phyloP scores from a whole-genome alignment of 2,888 invertebrate species.

The Branchellion lobata region DNA sequence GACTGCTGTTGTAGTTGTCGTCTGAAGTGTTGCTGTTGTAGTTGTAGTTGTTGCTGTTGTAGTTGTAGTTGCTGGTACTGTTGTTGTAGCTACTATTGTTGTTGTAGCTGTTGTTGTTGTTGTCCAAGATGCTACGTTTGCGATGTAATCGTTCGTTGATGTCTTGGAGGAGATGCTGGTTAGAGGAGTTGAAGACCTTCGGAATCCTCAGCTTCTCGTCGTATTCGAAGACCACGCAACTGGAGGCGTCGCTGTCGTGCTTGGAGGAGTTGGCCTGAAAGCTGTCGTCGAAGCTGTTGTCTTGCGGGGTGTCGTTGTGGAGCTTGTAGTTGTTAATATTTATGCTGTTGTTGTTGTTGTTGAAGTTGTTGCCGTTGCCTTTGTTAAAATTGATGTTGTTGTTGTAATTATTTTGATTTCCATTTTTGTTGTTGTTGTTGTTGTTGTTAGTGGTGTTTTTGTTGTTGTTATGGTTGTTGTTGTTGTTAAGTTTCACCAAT shows the following conservation, averaged over 20 bases:
- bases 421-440: constrained; percentile 1
- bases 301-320: background rate
- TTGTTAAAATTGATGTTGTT: constrained; percentile 1
- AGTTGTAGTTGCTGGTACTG: background rate
- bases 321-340: background rate
- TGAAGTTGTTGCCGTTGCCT: background rate
- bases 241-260: too few relatives aligned
- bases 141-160: background rate
- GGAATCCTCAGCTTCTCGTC: too few relatives aligned
- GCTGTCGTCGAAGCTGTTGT: too few relatives aligned
- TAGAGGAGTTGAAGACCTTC: too few relatives aligned
- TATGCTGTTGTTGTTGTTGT: constrained; percentile 4
- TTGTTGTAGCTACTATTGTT: background rate
- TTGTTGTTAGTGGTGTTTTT: background rate
- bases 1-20: background rate
- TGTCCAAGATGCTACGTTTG: background rate
- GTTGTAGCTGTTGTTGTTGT: constrained; percentile 6
- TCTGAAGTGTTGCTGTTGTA: background rate
- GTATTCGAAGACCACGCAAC: too few relatives aligned
- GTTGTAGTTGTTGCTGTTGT: constrained; percentile 4
- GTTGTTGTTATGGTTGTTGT: background rate
- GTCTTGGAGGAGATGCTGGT: too few relatives aligned
- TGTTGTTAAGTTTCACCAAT: background rate
- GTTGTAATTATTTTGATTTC: background rate
- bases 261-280: too few relatives aligned